Evolutionary conservation across 1,140 invertebrate genomes (phyloP).

Genomic region (Pinna nobilis): DNA sequence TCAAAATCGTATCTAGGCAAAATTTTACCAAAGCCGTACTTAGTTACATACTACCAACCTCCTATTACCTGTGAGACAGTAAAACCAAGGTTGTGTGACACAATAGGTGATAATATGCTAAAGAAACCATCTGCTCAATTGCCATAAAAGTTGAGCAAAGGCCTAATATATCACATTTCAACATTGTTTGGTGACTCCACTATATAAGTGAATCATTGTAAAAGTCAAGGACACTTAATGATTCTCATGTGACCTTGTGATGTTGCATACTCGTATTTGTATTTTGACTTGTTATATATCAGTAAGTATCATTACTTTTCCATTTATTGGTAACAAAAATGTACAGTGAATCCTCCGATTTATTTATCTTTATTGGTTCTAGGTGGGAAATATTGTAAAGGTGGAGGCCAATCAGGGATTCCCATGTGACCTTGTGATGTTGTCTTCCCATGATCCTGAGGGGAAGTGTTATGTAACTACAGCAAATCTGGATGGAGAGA

Average conservation of each 20-base stretch:
- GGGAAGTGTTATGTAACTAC: slow-evolving; percentile 99
- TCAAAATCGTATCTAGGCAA: no score
- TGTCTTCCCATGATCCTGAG: slow-evolving; percentile 87
- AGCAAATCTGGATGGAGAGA: slow-evolving; percentile 97
- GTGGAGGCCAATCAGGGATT: slow-evolving; percentile 83
- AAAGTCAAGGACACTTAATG: slow-evolving; percentile 82
- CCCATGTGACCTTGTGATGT: slow-evolving; percentile 86
- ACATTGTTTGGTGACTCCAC: no score
- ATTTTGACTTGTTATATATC: slow-evolving; percentile 99
- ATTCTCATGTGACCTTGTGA: slow-evolving; percentile 87
- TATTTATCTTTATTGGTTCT: slow-evolving; percentile 9
- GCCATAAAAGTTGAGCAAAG: no score
- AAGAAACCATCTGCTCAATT: no score
- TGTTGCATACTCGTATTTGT: slow-evolving; percentile 84
- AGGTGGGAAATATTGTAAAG: slow-evolving; percentile 85
- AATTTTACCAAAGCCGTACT: no score
- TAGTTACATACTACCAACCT: no score
- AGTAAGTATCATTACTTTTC: no score
- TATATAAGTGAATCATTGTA: slow-evolving; percentile 86
- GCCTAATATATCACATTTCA: no score
- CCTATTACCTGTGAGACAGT: no score
- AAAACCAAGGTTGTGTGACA: no score
- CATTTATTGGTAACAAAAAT: no score
- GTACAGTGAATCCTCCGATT: background rate
- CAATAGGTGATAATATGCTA: no score